phyloP scores from a whole-genome alignment of 2,888 invertebrate species.

The Drosophila histrio region DNA sequence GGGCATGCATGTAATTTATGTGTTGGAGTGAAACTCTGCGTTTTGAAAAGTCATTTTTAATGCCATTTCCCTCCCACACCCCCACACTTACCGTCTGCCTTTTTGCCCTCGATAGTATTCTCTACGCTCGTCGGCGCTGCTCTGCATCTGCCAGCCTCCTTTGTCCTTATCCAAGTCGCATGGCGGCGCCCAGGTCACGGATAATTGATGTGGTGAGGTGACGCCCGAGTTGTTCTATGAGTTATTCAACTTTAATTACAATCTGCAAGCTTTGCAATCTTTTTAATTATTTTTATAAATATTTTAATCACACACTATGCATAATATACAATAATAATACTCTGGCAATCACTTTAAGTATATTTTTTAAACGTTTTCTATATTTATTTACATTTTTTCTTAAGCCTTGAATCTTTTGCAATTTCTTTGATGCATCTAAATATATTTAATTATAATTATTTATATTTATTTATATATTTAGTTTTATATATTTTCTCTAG shows the following conservation, averaged over 20 bases:
- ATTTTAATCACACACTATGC: conserved; percentile 6
- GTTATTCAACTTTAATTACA: conserved; percentile 36
- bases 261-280: neutral
- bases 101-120: conserved; percentile 67
- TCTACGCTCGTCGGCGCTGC: conserved; percentile 71
- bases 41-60: neutral
- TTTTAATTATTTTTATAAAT: neutral
- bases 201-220: conserved; percentile 83
- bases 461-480: neutral
- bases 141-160: conserved; percentile 77
- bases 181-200: conserved; percentile 84
- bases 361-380: neutral
- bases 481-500: conserved; percentile 5
- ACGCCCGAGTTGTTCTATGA: conserved; percentile 75
- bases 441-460: neutral
- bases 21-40: conserved; percentile 1
- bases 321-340: conserved; percentile 3
- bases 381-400: neutral
- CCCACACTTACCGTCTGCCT: conserved; percentile 63
- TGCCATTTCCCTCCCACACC: neutral
- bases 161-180: conserved; percentile 76
- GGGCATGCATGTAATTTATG: conserved; percentile 12
- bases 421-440: no score
- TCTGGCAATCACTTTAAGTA: conserved; percentile 5
- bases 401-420: neutral